These are phyloP conservation scores for Arctopsyche grandis DNA, from an alignment of 1,140 invertebrate species.

Conservation along the genomic window DNA sequence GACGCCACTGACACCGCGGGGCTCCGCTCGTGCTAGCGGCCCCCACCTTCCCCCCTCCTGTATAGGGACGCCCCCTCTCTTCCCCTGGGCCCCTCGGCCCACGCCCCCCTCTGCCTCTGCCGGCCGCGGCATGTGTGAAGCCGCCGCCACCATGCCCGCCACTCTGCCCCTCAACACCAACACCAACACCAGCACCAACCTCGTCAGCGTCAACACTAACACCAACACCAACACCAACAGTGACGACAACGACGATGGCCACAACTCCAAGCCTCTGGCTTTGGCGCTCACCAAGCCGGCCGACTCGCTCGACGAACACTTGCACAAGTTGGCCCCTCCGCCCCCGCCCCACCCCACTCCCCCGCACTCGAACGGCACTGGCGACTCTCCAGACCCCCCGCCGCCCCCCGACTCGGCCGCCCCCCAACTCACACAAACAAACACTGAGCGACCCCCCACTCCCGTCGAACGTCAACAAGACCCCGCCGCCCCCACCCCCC, in stretches of 20 bases:
- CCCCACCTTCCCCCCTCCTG: too few relatives aligned
- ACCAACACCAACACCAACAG: constrained; percentile 25
- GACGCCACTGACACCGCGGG: too few relatives aligned
- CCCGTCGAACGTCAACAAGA: not conserved
- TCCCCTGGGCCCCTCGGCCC: constrained; percentile 32
- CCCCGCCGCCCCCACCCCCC: constrained; percentile 22
- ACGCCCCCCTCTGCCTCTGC: constrained; percentile 8
- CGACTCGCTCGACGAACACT: not conserved
- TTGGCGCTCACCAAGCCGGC: not conserved
- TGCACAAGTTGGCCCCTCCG: constrained; percentile 32
- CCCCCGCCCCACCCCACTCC: constrained; percentile 28
- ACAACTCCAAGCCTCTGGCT: too few relatives aligned
- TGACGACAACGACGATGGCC: not conserved
- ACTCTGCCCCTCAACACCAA: not conserved
- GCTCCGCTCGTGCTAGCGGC: too few relatives aligned
- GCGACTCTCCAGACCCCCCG: constrained; percentile 27
- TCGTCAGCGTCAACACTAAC: constrained; percentile 10
- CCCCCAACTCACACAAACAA: constrained; percentile 43
- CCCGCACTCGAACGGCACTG: constrained; percentile 41
- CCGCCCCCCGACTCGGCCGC: constrained; percentile 21
- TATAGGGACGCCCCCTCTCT: constrained; percentile 50
- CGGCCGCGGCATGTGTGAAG: constrained; percentile 5
- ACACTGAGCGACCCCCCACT: constrained; percentile 56
- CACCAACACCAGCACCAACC: constrained; percentile 21
- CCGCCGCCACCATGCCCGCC: not conserved